phyloP scores from a whole-genome alignment of 1,140 invertebrate species.

The Cherax destructor region DNA sequence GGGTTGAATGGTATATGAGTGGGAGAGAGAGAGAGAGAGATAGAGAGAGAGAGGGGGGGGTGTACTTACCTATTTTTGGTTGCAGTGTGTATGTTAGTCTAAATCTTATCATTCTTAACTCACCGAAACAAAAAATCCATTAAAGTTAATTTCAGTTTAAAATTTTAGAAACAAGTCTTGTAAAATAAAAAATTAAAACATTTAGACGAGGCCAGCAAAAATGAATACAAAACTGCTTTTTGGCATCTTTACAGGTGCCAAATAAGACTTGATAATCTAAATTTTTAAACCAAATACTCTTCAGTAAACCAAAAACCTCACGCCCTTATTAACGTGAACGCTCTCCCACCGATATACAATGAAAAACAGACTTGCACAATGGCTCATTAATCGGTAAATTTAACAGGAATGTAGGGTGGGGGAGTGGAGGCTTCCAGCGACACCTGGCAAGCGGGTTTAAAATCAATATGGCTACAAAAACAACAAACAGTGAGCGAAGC shows the following conservation, averaged over 20 bases:
- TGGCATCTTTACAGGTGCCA: not conserved
- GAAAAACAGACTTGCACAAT: not conserved
- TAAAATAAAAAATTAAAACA: not conserved
- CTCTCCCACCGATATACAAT: not conserved
- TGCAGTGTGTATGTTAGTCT: too few relatives aligned
- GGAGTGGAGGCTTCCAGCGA: not conserved
- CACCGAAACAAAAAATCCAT: too few relatives aligned
- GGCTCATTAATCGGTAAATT: not conserved
- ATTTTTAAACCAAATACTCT: not conserved
- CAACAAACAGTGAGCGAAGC: slow-evolving; percentile 30
- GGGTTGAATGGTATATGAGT: too few relatives aligned
- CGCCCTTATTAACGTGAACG: not conserved
- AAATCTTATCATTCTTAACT: too few relatives aligned
- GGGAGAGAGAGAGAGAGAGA: not conserved
- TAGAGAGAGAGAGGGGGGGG: not conserved
- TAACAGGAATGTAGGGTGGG: not conserved
- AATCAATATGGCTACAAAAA: not conserved
- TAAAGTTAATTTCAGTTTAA: too few relatives aligned
- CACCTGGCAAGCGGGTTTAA: not conserved
- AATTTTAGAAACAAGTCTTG: too few relatives aligned
- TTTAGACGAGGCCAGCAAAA: not conserved
- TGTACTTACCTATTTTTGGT: too few relatives aligned
- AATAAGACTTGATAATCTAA: not conserved
- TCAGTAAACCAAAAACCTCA: not conserved
- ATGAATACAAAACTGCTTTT: not conserved